phyloP scores from a whole-genome alignment of 2,888 invertebrate genomes.

The Chloroclystis v-ata region DNA sequence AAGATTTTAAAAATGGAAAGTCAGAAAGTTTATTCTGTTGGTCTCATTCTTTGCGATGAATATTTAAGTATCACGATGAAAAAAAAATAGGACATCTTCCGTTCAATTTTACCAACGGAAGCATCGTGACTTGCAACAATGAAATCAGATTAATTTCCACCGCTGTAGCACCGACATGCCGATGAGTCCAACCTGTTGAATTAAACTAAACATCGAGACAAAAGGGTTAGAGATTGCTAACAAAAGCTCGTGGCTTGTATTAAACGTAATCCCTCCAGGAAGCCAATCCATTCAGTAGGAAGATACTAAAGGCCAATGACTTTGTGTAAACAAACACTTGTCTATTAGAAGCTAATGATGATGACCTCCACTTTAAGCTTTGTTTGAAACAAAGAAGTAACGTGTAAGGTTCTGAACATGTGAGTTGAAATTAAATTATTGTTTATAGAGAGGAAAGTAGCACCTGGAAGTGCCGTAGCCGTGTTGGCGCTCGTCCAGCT shows the following conservation, averaged over 20 bases:
- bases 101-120: slow-evolving; percentile 67
- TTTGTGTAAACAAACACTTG: slow-evolving; percentile 45
- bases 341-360: slow-evolving; percentile 19
- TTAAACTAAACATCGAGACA: slow-evolving; percentile 52
- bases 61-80: slow-evolving; percentile 38
- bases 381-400: not conserved
- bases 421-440: slow-evolving; percentile 2
- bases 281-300: slow-evolving; percentile 49
- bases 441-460: slow-evolving; percentile 35
- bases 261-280: slow-evolving; percentile 66
- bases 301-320: slow-evolving; percentile 54
- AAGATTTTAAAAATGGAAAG: slow-evolving; percentile 34
- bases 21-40: slow-evolving; percentile 48
- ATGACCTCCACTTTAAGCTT: slow-evolving; percentile 1
- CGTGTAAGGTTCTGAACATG: not conserved
- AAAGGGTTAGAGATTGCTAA: slow-evolving; percentile 42
- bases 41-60: slow-evolving; percentile 35
- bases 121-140: slow-evolving; percentile 70
- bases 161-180: slow-evolving; percentile 43
- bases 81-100: slow-evolving; percentile 60
- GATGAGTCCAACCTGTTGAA: slow-evolving; percentile 43
- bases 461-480: slow-evolving; percentile 66
- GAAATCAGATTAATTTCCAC: slow-evolving; percentile 66
- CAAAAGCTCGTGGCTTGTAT: slow-evolving; percentile 43
- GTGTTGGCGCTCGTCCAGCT: slow-evolving; percentile 68